Base-by-base conservation (phyloP, 2,888 invertebrate species). In the Endomychus coccineus region DNA sequence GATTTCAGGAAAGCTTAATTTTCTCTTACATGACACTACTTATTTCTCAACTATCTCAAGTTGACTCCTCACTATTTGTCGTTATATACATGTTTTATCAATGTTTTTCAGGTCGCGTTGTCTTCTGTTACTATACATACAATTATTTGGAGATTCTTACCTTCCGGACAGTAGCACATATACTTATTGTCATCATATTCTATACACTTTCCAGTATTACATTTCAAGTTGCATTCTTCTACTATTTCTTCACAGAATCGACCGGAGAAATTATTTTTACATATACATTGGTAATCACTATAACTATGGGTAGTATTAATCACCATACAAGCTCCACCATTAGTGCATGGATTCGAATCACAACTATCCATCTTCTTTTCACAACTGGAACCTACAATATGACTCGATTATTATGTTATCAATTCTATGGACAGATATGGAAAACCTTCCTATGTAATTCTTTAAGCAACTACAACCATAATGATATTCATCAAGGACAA, bases 121-220 rank as follows among this genome's bases (percentile, higher is more conserved):
- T n/a, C n/a, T n/a, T n/a, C n/a, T n/a, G n/a, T n/a, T n/a, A n/a
- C n/a, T n/a, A n/a, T n/a, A n/a, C n/a, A n/a, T n/a, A n/a, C n/a
- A n/a, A n/a, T n/a, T n/a, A n/a, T n/a, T n/a, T n/a, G n/a, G n/a
- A n/a, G n/a, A n/a, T 29, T 28, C 34, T 21, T 46, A 59, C 60
- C 60, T 39, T 51, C 37, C 12, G 52, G 43, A 46, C 73, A 73
- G 15, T 61, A 41, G 44, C 73, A 73, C 2, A 54, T 43, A 31
- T 64, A 65, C 36, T 67, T 68, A 16, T 59, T 60, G 4, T 67
- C 65, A 13, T 59, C 59, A 16, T 47, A 56, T 56, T 56, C 70
- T 5, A 64, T 49, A 48, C 77, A 77, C 2, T 56, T 64, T 2
- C 70, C 75, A 4, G 62, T 66, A 48, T 76, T 73, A 45, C 76